phyloP scores from a whole-genome alignment of 1,140 invertebrate species.

The Brachionus manjavacas region DNA sequence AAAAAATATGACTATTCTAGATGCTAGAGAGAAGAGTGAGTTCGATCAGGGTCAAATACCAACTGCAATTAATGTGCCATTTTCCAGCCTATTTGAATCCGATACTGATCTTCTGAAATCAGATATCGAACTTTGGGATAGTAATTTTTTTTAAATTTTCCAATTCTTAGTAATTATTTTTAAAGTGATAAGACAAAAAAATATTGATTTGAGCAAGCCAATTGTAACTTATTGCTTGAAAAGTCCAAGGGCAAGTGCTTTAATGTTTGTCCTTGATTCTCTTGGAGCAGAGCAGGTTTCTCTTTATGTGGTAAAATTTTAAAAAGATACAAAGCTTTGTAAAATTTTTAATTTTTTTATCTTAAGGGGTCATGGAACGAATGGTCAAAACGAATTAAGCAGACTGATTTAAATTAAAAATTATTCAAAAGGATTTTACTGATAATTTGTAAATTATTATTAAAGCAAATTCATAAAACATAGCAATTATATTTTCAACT shows the following conservation, averaged over 20 bases:
- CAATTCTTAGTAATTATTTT: background rate
- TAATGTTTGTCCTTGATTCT: slow-evolving; percentile 12
- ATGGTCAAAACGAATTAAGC: background rate
- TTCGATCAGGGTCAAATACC: slow-evolving; percentile 18
- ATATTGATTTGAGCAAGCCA: slow-evolving; percentile 29
- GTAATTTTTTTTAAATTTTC: slow-evolving; percentile 10
- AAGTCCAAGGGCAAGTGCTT: background rate
- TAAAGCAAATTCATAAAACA: too few species aligned
- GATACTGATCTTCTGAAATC: background rate
- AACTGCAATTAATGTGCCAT: slow-evolving; percentile 32
- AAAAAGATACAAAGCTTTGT: background rate
- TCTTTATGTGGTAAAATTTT: background rate
- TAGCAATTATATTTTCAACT: too few species aligned
- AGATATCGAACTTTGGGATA: background rate
- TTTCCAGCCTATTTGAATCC: background rate
- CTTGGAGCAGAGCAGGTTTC: background rate
- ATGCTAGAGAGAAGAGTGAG: background rate
- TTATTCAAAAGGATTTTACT: background rate
- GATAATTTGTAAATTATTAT: too few species aligned
- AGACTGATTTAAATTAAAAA: background rate
- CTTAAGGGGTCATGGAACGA: slow-evolving; percentile 1
- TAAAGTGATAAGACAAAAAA: background rate
- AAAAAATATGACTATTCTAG: slow-evolving; percentile 2
- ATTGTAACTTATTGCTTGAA: background rate
- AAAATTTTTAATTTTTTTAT: background rate